Percentiles rank a stretch among this genome's conserved stretches.
These are phyloP conservation scores for Naso thynnoides DNA, from an alignment of 2,797 vertebrate species.

Conservation along the genomic window DNA sequence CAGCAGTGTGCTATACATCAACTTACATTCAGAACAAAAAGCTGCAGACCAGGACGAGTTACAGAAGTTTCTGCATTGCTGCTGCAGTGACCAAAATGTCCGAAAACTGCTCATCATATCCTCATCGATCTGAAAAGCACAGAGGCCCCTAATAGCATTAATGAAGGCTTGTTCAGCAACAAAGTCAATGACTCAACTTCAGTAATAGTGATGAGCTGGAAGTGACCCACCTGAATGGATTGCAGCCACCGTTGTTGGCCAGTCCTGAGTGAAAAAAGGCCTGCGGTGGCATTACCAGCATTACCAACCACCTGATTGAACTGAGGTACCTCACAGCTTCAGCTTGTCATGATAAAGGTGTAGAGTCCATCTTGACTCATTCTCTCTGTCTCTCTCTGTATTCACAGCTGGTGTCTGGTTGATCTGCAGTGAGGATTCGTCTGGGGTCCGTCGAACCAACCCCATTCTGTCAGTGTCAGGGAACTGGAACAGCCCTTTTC, in stretches of 20 bases:
- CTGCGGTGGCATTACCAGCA: background rate
- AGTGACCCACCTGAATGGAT: too few relatives aligned
- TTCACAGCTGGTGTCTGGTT: constrained; percentile 46
- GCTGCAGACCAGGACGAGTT: too few relatives aligned
- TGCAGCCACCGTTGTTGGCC: background rate
- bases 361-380: background rate
- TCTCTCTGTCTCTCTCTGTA: background rate
- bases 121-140: too few relatives aligned
- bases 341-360: background rate
- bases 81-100: too few relatives aligned
- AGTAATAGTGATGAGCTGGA: too few relatives aligned
- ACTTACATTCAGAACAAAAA: too few relatives aligned
- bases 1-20: too few relatives aligned
- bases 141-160: too few relatives aligned
- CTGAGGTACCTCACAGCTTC: background rate
- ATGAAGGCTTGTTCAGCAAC: too few relatives aligned
- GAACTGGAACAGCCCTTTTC: constrained; percentile 19
- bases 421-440: constrained; percentile 38
- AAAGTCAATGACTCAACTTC: too few relatives aligned
- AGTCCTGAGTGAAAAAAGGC: background rate
- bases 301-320: background rate
- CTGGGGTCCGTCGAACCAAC: constrained; percentile 49
- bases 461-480: constrained; percentile 72
- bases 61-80: too few relatives aligned
- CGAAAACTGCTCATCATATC: too few relatives aligned